These are phyloP conservation scores for Ceratitis capitata DNA, from an alignment of 1,140 invertebrate genomes.

Conservation along the genomic window DNA sequence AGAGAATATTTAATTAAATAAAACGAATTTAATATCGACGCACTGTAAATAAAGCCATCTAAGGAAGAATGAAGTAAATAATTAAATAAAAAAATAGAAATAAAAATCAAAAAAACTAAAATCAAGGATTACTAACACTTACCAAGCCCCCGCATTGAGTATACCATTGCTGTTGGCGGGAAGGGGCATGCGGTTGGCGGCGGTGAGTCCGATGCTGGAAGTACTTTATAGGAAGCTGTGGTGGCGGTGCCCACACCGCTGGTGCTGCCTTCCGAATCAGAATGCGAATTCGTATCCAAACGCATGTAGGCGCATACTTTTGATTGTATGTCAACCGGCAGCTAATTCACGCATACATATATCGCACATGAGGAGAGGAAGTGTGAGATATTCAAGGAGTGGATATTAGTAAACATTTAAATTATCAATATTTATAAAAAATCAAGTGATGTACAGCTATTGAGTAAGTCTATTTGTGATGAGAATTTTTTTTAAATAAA, in stretches of 20 bases:
- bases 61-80: no score
- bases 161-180: slow-evolving; percentile 89
- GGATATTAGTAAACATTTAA: background rate
- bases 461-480: no score
- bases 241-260: slow-evolving; percentile 62
- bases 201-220: slow-evolving; percentile 64
- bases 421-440: background rate
- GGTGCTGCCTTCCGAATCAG: slow-evolving; percentile 63
- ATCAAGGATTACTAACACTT: slow-evolving; percentile 68
- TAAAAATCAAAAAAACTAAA: slow-evolving; percentile 47
- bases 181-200: slow-evolving; percentile 70
- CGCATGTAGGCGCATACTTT: slow-evolving; percentile 83
- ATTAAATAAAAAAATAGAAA: slow-evolving; percentile 39
- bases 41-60: no score
- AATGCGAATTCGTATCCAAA: slow-evolving; percentile 73
- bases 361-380: background rate
- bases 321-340: slow-evolving; percentile 89
- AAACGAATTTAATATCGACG: no score
- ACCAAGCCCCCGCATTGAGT: slow-evolving; percentile 72
- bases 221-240: slow-evolving; percentile 64
- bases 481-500: no score
- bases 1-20: slow-evolving; percentile 28
- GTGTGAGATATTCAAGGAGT: background rate
- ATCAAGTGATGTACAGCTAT: background rate
- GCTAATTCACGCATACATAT: slow-evolving; percentile 67